phyloP scores from a whole-genome alignment of 2,113 vertebrate species.

The Sciurus niger region DNA sequence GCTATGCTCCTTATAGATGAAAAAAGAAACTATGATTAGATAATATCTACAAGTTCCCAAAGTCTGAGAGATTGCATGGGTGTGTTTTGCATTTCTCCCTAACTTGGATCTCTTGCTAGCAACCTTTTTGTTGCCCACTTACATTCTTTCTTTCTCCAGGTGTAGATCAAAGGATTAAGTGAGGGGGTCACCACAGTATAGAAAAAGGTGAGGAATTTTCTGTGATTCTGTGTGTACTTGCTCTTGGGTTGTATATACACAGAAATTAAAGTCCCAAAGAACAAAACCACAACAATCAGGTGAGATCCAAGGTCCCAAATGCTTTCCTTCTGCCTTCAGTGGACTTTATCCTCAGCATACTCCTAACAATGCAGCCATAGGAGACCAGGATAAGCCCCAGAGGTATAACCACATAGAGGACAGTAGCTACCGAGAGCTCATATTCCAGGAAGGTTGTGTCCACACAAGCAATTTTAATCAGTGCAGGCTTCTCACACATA shows the following conservation, averaged over 20 bases:
- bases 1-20: background rate
- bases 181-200: conserved; percentile 49
- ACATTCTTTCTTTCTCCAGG: conserved; percentile 54
- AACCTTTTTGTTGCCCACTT: background rate
- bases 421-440: background rate
- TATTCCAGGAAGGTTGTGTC: conserved; percentile 27
- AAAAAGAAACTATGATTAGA: background rate
- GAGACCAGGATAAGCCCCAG: conserved; percentile 24
- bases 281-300: conserved; percentile 8
- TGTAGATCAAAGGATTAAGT: conserved; percentile 61
- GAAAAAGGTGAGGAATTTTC: conserved; percentile 49
- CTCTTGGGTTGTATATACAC: conserved; percentile 48
- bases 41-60: background rate
- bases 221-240: background rate
- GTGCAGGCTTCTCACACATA: conserved; percentile 22
- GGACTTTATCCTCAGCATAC: conserved; percentile 5
- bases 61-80: accelerated
- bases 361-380: conserved; percentile 36
- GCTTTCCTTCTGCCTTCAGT: conserved; percentile 20
- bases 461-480: conserved; percentile 48
- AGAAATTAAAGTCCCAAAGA: conserved; percentile 17
- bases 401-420: conserved; percentile 5
- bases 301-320: conserved; percentile 59
- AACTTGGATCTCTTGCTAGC: background rate
- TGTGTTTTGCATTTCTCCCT: background rate